Evolutionary conservation across 2,888 invertebrate species (phyloP).

Genomic region (Drosophila nr. perissopoda): DNA sequence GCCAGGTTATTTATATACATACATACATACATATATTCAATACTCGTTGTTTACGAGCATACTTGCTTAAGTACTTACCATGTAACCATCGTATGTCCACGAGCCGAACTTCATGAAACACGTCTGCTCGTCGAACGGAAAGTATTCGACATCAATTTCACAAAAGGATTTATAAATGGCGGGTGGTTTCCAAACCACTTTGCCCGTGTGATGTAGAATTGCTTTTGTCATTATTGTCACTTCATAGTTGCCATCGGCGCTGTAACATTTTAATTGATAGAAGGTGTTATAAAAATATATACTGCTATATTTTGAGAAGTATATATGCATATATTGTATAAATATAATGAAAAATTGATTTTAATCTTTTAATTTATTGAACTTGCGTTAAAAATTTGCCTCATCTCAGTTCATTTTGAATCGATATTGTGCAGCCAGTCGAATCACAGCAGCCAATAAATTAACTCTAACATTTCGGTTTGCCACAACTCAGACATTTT

Average conservation of each 20-base stretch:
- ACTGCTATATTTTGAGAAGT: neutral
- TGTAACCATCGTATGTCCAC: slow-evolving; percentile 97
- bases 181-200: slow-evolving; percentile 98
- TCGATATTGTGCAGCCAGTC: neutral
- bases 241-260: slow-evolving; percentile 99
- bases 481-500: slow-evolving; percentile 1
- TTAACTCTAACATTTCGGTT: neutral
- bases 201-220: slow-evolving; percentile 95
- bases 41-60: neutral
- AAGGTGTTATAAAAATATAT: neutral
- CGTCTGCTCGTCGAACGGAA: slow-evolving; percentile 97
- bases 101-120: slow-evolving; percentile 97
- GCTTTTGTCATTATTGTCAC: slow-evolving; percentile 99
- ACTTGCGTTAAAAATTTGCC: neutral
- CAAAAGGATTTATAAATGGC: slow-evolving; percentile 99
- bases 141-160: slow-evolving; percentile 97
- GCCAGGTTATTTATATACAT: slow-evolving; percentile 7
- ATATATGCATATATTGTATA: neutral
- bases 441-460: neutral
- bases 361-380: neutral
- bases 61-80: slow-evolving; percentile 87
- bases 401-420: neutral
- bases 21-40: neutral
- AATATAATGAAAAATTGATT: neutral
- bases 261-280: slow-evolving; percentile 84